These are phyloP conservation scores for Eristalis arbustorum DNA, from an alignment of 2,888 invertebrate species.

Conservation along the genomic window DNA sequence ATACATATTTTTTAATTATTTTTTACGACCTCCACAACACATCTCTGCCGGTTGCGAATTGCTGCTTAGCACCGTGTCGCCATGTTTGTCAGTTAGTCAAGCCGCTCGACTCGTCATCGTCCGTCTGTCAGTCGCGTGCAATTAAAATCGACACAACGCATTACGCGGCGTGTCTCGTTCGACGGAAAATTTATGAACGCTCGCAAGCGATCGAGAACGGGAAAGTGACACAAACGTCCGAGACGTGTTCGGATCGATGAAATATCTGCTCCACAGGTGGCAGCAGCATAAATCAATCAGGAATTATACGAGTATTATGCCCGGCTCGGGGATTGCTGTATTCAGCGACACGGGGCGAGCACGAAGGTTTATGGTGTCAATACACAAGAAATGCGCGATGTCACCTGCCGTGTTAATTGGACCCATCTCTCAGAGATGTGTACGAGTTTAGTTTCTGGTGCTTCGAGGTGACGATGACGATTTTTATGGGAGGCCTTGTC, in stretches of 20 bases:
- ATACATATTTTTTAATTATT: constrained; percentile 30
- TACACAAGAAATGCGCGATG: constrained; percentile 42
- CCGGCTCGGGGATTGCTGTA: constrained; percentile 10
- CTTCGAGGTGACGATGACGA: constrained; percentile 61
- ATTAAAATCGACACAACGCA: constrained; percentile 13
- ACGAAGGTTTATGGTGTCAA: constrained; percentile 56
- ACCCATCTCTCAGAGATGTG: constrained; percentile 50
- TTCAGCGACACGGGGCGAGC: constrained; percentile 10
- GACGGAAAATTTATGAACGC: constrained; percentile 36
- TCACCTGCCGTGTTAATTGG: constrained; percentile 68
- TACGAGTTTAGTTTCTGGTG: constrained; percentile 45
- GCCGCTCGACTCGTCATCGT: neutral
- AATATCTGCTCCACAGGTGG: constrained; percentile 65
- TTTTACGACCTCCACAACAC: constrained; percentile 48
- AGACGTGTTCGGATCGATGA: constrained; percentile 43
- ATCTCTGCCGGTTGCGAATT: constrained; percentile 24
- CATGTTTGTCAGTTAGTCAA: constrained; percentile 14
- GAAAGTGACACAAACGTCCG: constrained; percentile 45
- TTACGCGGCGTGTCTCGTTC: neutral
- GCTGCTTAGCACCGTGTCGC: constrained; percentile 13
- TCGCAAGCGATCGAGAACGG: constrained; percentile 41
- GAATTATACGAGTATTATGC: constrained; percentile 37
- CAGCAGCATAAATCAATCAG: constrained; percentile 63
- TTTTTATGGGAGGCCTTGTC: constrained; percentile 38
- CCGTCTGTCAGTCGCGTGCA: constrained; percentile 1